Percentiles rank a stretch among this genome's conserved stretches.
Evolutionary conservation across 2,797 vertebrate genomes (phyloP).

Genomic region (Rhabdomys pumilio): DNA sequence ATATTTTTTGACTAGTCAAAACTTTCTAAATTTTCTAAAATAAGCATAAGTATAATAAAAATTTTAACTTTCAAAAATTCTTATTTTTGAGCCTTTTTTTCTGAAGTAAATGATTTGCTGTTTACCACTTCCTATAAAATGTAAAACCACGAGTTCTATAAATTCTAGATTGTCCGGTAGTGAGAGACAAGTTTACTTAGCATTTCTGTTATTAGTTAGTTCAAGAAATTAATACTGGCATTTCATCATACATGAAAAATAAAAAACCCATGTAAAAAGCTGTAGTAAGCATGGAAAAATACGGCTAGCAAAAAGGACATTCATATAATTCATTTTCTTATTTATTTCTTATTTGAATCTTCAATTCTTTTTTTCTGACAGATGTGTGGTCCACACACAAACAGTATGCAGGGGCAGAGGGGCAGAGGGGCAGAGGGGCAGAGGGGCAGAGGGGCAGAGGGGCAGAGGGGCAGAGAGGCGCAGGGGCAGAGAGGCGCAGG

Average conservation of each 20-base stretch:
- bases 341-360: neutral
- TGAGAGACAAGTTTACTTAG: neutral
- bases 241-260: constrained; percentile 28
- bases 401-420: neutral
- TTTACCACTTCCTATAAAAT: neutral
- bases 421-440: no score
- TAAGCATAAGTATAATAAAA: neutral
- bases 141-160: neutral
- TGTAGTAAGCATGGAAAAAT: neutral
- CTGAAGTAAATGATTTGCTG: neutral
- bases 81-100: neutral
- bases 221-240: neutral
- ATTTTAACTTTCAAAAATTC: neutral
- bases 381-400: neutral
- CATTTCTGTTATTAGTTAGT: neutral
- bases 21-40: constrained; percentile 55
- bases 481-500: no score
- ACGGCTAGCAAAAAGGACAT: neutral
- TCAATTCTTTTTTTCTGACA: neutral
- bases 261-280: neutral
- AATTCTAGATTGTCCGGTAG: neutral
- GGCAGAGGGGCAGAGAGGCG: no score
- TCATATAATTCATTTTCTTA: neutral
- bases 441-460: no score
- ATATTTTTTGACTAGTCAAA: constrained; percentile 10